Percentiles rank a stretch among this genome's conserved stretches.
phyloP scores from a whole-genome alignment of 2,888 invertebrate species.

The Rhopalosiphum nymphaeae region DNA sequence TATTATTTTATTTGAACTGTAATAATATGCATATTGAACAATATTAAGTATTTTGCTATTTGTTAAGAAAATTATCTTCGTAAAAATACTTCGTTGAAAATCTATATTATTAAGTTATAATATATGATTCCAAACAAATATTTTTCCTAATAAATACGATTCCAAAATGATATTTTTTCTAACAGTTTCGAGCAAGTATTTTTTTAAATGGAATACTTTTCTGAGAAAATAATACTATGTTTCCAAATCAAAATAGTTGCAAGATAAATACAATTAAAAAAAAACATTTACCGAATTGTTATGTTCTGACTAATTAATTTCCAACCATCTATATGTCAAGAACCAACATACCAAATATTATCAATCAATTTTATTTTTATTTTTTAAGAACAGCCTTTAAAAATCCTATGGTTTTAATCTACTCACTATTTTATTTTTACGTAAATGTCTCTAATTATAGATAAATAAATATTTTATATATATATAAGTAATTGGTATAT shows the following conservation, averaged over 20 bases:
- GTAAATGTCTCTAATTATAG: neutral
- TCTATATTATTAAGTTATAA: neutral
- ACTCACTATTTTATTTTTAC: neutral
- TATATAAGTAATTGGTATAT: neutral
- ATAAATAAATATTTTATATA: neutral
- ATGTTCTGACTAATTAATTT: neutral
- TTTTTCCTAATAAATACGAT: neutral
- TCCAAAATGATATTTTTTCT: neutral
- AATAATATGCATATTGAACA: neutral
- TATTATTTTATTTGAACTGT: neutral
- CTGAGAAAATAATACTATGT: neutral
- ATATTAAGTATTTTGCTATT: neutral
- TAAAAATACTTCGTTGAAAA: neutral
- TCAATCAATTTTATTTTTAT: neutral
- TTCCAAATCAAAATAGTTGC: neutral
- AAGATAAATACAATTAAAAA: neutral
- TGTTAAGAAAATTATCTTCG: neutral
- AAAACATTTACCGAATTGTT: neutral
- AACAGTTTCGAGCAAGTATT: neutral
- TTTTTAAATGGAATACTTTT: neutral
- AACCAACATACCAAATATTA: neutral
- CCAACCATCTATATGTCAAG: neutral
- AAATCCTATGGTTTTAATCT: neutral
- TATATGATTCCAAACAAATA: neutral
- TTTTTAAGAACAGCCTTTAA: neutral